phyloP scores from a whole-genome alignment of 2,113 vertebrate species.

The Drymodes brunneopygia region DNA sequence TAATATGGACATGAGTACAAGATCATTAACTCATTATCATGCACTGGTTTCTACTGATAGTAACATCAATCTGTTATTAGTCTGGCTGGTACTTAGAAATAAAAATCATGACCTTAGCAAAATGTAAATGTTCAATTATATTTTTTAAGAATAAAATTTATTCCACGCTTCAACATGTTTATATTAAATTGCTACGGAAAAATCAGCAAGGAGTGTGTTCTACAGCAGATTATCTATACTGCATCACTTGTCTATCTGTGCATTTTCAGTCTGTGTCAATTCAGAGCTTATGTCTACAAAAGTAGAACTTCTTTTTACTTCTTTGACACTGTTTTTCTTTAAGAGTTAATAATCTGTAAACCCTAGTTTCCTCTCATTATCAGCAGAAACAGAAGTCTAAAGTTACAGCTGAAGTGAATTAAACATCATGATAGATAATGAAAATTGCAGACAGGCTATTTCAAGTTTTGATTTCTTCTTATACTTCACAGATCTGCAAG shows the following conservation, averaged over 20 bases:
- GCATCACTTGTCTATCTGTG: neutral
- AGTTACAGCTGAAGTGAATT: neutral
- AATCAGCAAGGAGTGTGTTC: neutral
- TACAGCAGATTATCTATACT: neutral
- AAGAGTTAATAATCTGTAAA: neutral
- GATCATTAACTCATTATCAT: neutral
- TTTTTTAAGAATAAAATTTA: neutral
- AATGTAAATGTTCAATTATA: neutral
- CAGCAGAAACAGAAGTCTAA: neutral
- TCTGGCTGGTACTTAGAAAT: neutral
- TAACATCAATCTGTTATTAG: neutral
- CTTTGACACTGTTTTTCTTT: neutral
- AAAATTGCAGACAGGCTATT: neutral
- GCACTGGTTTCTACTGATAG: neutral
- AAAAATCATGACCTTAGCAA: neutral
- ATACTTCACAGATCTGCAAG: neutral
- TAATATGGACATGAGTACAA: neutral
- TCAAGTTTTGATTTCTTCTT: conserved; percentile 3
- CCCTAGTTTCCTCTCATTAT: neutral
- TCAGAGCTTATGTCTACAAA: neutral
- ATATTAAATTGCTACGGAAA: neutral
- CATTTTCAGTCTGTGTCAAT: neutral
- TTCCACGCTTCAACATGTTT: neutral
- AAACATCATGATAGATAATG: neutral
- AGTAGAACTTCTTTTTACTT: neutral